Base-by-base conservation (phyloP, 1,140 invertebrate species). In the Brachionus paranguensis region DNA sequence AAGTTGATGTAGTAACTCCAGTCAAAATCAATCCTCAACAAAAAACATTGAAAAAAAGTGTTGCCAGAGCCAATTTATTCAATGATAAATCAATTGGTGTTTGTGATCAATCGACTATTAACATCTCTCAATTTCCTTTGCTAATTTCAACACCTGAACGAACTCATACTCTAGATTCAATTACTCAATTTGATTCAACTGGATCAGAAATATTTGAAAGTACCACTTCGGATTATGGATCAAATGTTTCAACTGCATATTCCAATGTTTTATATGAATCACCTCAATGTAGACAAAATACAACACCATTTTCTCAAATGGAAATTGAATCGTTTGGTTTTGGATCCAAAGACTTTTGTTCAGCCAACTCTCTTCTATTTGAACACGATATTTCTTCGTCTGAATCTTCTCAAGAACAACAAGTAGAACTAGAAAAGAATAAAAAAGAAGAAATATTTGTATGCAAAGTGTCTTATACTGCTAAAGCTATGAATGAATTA, bases 221-320 rank as follows among this genome's bases (percentile, higher is more conserved):
- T 8, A 33, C 7, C 4, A 68, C 64, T 29, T 68, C 64, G 6
- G 64, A 68, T 68, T 68, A 68, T 68, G 64, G 64, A 29, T 68
- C 64, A 8, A 68, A 29, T 14, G 10, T 7, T 14, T 68, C 64
- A 29, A 12, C 20, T 68, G 64, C 64, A 11, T 68, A 29, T 68
- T 68, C 64, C 24, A 68, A 68, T 68, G 64, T 29, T 33, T 29
- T 68, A 11, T 68, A 68, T 27, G 20, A 68, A 68, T 68, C 64
- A 29, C 64, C 64, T 29, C 20, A 68, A 68, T 68, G 64, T 68
- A 68, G 12, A 29, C 20, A 29, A 14, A 33, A 68, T 29, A 29
- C 64, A 37, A 68, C 64, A 11, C 64, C 8, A 29, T 68, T 68
- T 33, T 68, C 68, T 41, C 68, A 72, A 72, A 72, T 72, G 68